phyloP scores from a whole-genome alignment of 1,140 invertebrate genomes.

The Psilanteris sp. region DNA sequence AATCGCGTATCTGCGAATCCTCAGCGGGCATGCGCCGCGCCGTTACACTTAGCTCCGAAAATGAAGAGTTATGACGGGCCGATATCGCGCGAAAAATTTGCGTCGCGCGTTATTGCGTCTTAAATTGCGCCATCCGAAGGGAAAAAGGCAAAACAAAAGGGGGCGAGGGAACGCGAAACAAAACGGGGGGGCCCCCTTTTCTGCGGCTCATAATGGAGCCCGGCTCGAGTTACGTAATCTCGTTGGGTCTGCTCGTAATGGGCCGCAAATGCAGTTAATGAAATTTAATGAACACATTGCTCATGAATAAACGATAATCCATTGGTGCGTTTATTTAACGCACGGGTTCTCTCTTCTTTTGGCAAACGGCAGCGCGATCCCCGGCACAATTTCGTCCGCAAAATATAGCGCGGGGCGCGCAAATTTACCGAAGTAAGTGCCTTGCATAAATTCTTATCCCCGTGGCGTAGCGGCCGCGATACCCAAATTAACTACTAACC shows the following conservation, averaged over 20 bases:
- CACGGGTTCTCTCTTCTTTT: constrained; percentile 29
- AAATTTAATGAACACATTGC: constrained; percentile 61
- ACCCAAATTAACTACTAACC: constrained; percentile 65
- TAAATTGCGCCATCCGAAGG: constrained; percentile 8
- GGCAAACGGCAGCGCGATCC: constrained; percentile 22
- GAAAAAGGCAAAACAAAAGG: neutral
- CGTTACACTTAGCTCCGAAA: constrained; percentile 33
- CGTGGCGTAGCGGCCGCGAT: constrained; percentile 37
- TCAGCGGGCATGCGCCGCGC: constrained; percentile 1
- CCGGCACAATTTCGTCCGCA: constrained; percentile 29
- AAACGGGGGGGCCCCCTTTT: constrained; percentile 5
- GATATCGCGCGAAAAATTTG: constrained; percentile 45
- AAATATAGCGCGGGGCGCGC: constrained; percentile 56
- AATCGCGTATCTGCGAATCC: constrained; percentile 39
- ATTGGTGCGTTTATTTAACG: constrained; percentile 47
- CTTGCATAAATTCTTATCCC: constrained; percentile 63
- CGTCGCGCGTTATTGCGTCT: constrained; percentile 31
- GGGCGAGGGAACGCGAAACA: neutral
- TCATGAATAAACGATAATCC: constrained; percentile 65
- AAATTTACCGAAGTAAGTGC: constrained; percentile 63
- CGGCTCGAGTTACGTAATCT: constrained; percentile 39
- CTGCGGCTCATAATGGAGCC: constrained; percentile 25
- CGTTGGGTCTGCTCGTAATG: constrained; percentile 36
- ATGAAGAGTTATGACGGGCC: constrained; percentile 43
- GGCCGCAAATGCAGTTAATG: constrained; percentile 56